Evolutionary conservation across 1,140 invertebrate species (phyloP), one percentile per base, ranked within the genome.

Genomic region (Oreohelix idahoensis): DNA sequence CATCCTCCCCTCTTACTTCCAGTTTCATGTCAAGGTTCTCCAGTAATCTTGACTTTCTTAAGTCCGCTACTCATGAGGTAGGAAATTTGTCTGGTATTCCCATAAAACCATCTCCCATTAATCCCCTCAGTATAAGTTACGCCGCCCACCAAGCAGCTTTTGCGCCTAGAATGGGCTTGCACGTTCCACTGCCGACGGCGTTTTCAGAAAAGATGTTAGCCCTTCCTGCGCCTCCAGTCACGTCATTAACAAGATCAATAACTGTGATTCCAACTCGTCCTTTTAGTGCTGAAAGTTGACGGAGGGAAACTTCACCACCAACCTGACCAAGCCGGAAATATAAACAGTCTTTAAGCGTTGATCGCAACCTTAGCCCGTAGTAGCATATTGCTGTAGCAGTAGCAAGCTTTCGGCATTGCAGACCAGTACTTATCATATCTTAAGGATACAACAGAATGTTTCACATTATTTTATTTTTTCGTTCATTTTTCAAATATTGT

Each of bases 71-170:
- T 32, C 58, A 63, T 23, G 81, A 82, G 53, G 32, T 42, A 39
- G 74, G 77, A 0, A n/a, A 74, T 1, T n/a, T 71, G 5, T 66
- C 35, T 71, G 5, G 17, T n/a, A 80, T 87, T 15, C 86, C 86
- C 26, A 87, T 87, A 63, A 87, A 87, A 83, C 86, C 86, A 15
- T 77, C 86, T 20, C 86, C 86, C 53, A 84, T 87, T 26, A 87
- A 84, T 83, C 82, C 86, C 36, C 69, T 87, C 66, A 76, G 81
- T 39, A 20, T 70, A 0, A 77, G 70, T 29, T 76, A 79, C 49
- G 63, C 75, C 26, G 78, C 58, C 20, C 76, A 81, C n/a, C 42
- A 76, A 39, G 66, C 84, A 8, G 80, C 80, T 4, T 39, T 76
- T 20, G 53, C 79, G 32, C 39, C 84, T 32, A 79, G 84, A 66